Base-by-base conservation (phyloP, 37 sponge, comb jelly and placozoan genomes). In the Axinella damicornis region DNA sequence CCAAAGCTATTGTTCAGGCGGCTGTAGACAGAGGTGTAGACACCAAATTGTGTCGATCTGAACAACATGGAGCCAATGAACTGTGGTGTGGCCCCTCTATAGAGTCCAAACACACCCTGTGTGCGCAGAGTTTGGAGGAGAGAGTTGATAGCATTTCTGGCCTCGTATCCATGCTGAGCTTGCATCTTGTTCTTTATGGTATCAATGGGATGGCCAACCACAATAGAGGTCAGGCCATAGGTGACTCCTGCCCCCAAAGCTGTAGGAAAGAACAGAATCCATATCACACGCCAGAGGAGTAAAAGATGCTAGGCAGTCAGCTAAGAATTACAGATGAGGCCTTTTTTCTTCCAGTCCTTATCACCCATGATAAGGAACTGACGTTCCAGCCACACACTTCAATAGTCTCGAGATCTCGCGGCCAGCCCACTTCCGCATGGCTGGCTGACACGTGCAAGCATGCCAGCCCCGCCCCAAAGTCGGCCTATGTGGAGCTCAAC, bases 131-230 rank as follows among this genome's bases (percentile, higher is more conserved):
- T 92, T 34, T 37, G 65, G 11, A 46, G 0, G 5, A 92, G 27
- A 24, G 92, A 57, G 15, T 41, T 20, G 33, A 77, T 16, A 84
- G 87, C 87, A 9, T 56, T 74, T 20, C 62, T 74, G 35, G 53
- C 66, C 36, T 92, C 87, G 64, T 79, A 92, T 2, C 92, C 92
- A 1, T 46, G 30, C 74, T 87, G 87, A 17, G 88, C 88, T 68
- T 92, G 92, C 92, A 92, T 92, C 67, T 87, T 92, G 46, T 86
- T 92, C 75, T 92, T 92, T 65, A 92, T 92, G 33, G 92, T 92
- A 68, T 92, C 92, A 58, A 87, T 53, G 28, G 92, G 92, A 38
- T 92, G 92, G n/a, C 92, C 92, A 46, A 92, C 88, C 67, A 69
- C 57, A 15, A 92, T 88, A 72, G 76, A 79, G 12, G 84, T 86